Conservation (phyloP, 2,888 invertebrate genomes). For the Oxystoma pomonae region DNA sequence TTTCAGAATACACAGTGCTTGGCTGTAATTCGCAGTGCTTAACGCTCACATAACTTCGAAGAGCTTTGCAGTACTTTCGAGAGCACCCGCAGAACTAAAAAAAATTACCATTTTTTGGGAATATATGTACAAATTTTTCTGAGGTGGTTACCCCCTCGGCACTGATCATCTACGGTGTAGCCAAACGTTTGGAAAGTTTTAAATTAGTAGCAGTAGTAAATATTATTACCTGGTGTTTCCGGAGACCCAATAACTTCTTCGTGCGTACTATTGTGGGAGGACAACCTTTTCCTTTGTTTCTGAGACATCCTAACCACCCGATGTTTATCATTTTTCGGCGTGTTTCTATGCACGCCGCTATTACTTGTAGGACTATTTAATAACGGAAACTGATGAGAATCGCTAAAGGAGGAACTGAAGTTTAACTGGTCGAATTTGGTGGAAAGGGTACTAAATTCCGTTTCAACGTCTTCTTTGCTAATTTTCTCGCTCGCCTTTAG, state of each 20-base stretch:
- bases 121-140: too few species aligned
- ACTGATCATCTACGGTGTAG: too few species aligned
- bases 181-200: too few species aligned
- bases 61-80: too few species aligned
- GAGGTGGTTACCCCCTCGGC: too few species aligned
- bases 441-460: conserved; percentile 28
- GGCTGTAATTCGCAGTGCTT: too few species aligned
- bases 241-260: conserved; percentile 4
- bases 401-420: conserved; percentile 25
- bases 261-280: conserved; percentile 48
- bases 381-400: conserved; percentile 41
- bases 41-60: too few species aligned
- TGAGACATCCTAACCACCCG: conserved; percentile 51
- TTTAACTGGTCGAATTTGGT: conserved; percentile 12
- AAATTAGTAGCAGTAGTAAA: too few species aligned
- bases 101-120: too few species aligned
- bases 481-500: conserved; percentile 34
- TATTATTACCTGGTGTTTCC: conserved; percentile 20
- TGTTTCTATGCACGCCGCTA: not conserved
- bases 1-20: too few species aligned
- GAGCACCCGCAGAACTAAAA: too few species aligned
- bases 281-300: conserved; percentile 60
- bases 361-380: conserved; percentile 33
- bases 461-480: conserved; percentile 27
- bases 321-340: not conserved